Base-by-base conservation (phyloP, 2,113 vertebrate genomes). In the Neolamprologus kungweensis region DNA sequence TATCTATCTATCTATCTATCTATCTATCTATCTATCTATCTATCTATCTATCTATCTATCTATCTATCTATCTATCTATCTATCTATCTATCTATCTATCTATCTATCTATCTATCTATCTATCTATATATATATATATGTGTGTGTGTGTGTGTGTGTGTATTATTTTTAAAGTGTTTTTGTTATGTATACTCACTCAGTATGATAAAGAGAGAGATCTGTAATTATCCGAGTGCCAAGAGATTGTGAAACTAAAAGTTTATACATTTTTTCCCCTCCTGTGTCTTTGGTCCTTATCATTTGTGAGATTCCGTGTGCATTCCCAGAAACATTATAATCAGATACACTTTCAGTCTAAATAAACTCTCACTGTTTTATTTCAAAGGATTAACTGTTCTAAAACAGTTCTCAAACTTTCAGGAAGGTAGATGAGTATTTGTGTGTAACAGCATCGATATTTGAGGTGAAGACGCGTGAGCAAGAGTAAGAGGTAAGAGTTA, bases 111-210 rank as follows among this genome's bases (percentile, higher is more conserved):
- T 28, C 2, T 28, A 4, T 26, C 4, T 0, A 13, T 4, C 4
- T 55, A 13, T 23, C 4, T 5, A 0, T 26, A 2, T 55, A 4
- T 26, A 1, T 0, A 7, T 14, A 2, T 28, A 1, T 31, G 2
- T 9, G 3, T 60, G 5, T 31, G 26, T 28, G 5, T 33, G 1
- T 33, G 3, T 33, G 4, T 35, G 2, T 9, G 3, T 63, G 6
- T 19, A 21, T 68, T 68, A 37, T 14, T 68, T 68, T 68, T n/a
- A 40, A 71, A 23, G 37, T 26, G 40, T 47, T 28, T 75, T 75
- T 50, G 14, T 28, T 47, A 31, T 31, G 1, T 28, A 75, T 50
- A 50, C 42, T 23, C 11, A 71, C 19, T 73, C 21, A 26, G 23
- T 19, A 31, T n/a, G 9, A n/a, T 78, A 19, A 50, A 78, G 26